These are phyloP conservation scores for Protophormia terraenovae DNA, from an alignment of 2,888 invertebrate species.

Conservation along the genomic window DNA sequence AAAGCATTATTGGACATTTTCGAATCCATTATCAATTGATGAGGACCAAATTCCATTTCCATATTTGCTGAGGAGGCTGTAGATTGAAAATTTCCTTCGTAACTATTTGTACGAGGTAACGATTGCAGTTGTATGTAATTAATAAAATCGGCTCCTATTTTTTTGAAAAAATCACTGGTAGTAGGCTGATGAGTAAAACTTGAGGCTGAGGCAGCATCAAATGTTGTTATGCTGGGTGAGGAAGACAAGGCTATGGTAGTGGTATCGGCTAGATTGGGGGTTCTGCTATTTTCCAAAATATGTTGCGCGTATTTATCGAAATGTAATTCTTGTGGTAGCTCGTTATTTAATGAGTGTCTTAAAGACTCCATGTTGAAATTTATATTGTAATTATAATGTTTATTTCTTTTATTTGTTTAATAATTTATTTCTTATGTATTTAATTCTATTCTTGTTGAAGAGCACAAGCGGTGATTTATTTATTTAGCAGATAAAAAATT, in stretches of 20 bases:
- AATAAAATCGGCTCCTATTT: slow-evolving; percentile 77
- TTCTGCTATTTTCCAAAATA: slow-evolving; percentile 74
- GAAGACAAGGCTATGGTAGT: slow-evolving; percentile 69
- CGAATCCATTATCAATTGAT: slow-evolving; percentile 77
- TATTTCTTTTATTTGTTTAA: background rate
- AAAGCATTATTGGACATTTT: slow-evolving; percentile 72
- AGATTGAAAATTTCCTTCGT: slow-evolving; percentile 14
- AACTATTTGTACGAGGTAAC: slow-evolving; percentile 16
- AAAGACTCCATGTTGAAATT: slow-evolving; percentile 75
- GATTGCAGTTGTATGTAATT: slow-evolving; percentile 75
- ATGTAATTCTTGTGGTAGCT: slow-evolving; percentile 77
- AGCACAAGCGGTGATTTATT: background rate
- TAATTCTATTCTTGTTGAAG: slow-evolving; percentile 16
- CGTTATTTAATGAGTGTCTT: slow-evolving; percentile 78
- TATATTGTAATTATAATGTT: slow-evolving; percentile 43
- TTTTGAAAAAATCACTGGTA: slow-evolving; percentile 76
- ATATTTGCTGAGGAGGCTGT: slow-evolving; percentile 65
- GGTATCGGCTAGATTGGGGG: slow-evolving; percentile 35
- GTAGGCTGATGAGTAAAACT: slow-evolving; percentile 29
- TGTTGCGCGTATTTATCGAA: slow-evolving; percentile 78
- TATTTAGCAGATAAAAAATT: background rate
- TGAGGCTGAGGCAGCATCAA: slow-evolving; percentile 64
- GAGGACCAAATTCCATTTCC: slow-evolving; percentile 73
- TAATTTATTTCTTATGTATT: slow-evolving; percentile 15
- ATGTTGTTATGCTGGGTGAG: slow-evolving; percentile 75